Percentiles rank a stretch among this genome's conserved stretches.
Evolutionary conservation across 30 jellyfish, hydroid and myxozoan species (phyloP).

Genomic region (Turritopsis dohrnii): DNA sequence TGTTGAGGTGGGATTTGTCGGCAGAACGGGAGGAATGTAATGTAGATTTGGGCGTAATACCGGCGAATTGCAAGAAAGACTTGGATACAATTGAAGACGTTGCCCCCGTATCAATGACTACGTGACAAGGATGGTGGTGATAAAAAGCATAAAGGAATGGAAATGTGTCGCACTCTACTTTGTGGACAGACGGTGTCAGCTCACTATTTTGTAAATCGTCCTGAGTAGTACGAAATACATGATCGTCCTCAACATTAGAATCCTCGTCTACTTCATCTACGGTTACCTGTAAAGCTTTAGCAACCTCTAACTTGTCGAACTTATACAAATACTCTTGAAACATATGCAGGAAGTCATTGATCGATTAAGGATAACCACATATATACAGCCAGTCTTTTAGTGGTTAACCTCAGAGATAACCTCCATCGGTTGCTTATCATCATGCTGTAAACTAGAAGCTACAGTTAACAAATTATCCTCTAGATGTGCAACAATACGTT

Average conservation of each 20-base stretch:
- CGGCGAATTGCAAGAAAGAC: background rate
- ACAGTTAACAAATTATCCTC: background rate
- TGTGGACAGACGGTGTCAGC: background rate
- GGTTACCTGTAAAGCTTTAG: conserved; percentile 14
- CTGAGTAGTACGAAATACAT: too few species aligned
- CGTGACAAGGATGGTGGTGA: background rate
- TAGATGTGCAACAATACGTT: background rate
- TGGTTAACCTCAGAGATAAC: too few species aligned
- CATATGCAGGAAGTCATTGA: background rate
- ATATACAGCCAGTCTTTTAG: conserved; percentile 6
- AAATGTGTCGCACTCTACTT: background rate
- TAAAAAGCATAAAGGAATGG: background rate
- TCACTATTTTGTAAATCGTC: background rate
- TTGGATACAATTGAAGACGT: background rate
- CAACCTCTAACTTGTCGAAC: background rate
- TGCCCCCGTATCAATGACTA: background rate
- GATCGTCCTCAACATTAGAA: background rate
- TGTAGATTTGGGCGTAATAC: too few species aligned
- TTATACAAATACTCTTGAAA: background rate
- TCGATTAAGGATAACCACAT: background rate
- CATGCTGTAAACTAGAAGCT: background rate
- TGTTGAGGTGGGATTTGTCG: background rate
- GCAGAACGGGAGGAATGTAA: too few species aligned
- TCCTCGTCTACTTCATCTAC: background rate
- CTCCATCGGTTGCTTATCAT: too few species aligned